These are phyloP conservation scores for Acronicta psi DNA, from an alignment of 2,888 invertebrate genomes.

Conservation along the genomic window DNA sequence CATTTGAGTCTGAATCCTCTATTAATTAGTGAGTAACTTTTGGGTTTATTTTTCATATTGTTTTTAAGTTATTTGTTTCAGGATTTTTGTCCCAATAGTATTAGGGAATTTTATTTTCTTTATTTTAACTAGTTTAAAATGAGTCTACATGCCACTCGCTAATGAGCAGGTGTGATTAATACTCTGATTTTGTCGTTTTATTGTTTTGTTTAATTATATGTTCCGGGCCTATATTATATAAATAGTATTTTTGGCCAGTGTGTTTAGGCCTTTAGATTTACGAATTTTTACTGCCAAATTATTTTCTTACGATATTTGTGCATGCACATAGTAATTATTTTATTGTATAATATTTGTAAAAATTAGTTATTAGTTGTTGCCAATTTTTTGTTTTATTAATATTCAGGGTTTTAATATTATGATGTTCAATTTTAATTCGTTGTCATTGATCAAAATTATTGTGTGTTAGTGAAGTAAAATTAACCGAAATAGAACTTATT, in stretches of 20 bases:
- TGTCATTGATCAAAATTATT: conserved; percentile 88
- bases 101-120: conserved; percentile 89
- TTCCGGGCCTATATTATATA: conserved; percentile 87
- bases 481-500: conserved; percentile 86
- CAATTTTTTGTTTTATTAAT: conserved; percentile 87
- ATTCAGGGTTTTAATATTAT: conserved; percentile 88
- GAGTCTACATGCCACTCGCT: conserved; percentile 83
- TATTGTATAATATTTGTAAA: conserved; percentile 86
- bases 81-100: conserved; percentile 89
- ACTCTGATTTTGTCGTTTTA: conserved; percentile 87
- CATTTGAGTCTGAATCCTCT: conserved; percentile 86
- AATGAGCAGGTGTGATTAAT: conserved; percentile 85
- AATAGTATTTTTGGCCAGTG: conserved; percentile 88
- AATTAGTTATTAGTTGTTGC: conserved; percentile 88
- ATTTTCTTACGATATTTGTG: conserved; percentile 89
- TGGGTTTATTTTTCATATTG: conserved; percentile 88
- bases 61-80: conserved; percentile 89
- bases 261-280: conserved; percentile 88
- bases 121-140: conserved; percentile 84
- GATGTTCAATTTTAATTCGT: conserved; percentile 87
- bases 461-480: conserved; percentile 87
- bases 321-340: conserved; percentile 89
- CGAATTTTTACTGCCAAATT: conserved; percentile 89
- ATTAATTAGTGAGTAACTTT: conserved; percentile 88
- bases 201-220: conserved; percentile 86